Conservation (phyloP, 2,113 vertebrate genomes). For the Cathartes aura region DNA sequence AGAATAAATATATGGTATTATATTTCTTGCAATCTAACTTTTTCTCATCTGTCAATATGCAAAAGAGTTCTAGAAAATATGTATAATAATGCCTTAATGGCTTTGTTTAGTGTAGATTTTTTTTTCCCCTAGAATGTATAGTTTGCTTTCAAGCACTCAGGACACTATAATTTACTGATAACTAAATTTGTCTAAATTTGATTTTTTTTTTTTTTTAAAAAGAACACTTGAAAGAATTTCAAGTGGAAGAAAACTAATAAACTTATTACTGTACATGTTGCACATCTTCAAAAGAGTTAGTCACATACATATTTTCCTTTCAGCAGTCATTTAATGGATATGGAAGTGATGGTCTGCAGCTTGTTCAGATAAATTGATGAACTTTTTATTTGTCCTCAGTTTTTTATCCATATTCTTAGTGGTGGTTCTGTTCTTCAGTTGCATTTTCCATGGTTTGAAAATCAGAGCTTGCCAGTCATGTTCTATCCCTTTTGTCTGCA, state of each 20-base stretch:
- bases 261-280: not conserved
- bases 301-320: not conserved
- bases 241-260: not conserved
- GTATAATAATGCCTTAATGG: not conserved
- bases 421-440: not conserved
- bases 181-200: not conserved
- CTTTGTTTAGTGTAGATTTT: not conserved
- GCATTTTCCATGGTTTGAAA: not conserved
- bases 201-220: not conserved
- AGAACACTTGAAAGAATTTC: not conserved
- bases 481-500: constrained; percentile 64
- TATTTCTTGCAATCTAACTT: not conserved
- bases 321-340: not conserved
- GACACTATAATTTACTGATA: not conserved
- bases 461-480: not conserved
- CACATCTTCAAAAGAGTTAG: not conserved
- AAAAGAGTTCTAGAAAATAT: not conserved
- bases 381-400: not conserved
- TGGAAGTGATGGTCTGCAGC: not conserved
- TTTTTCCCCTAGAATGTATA: not conserved
- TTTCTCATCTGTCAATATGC: not conserved
- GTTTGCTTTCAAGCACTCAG: not conserved
- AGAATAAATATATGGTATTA: not conserved
- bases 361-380: not conserved
- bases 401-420: not conserved